Evolutionary conservation across 2,113 vertebrate species (phyloP).

Genomic region (Camelus dromedarius): DNA sequence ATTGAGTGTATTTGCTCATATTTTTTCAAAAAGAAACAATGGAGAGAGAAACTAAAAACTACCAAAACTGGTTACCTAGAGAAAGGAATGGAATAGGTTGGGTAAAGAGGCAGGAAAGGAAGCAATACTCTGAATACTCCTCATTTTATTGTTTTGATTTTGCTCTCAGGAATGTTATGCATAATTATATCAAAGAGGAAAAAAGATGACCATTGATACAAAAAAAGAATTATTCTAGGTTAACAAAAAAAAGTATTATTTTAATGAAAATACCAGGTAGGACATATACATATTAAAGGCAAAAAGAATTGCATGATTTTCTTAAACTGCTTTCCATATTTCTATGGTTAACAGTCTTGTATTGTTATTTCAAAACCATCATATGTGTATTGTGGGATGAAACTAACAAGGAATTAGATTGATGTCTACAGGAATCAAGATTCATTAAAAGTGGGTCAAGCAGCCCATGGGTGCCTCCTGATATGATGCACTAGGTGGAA

Average conservation of each 20-base stretch:
- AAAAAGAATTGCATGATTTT: slow-evolving; percentile 22
- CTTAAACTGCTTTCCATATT: neutral
- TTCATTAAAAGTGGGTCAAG: slow-evolving; percentile 8
- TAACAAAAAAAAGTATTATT: neutral
- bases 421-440: neutral
- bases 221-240: neutral
- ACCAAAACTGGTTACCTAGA: neutral
- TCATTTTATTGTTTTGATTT: slow-evolving; percentile 21
- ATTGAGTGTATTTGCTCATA: neutral
- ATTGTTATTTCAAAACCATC: neutral
- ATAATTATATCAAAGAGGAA: slow-evolving; percentile 21
- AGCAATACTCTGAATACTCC: neutral
- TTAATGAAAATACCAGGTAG: neutral
- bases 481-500: neutral
- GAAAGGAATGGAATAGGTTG: neutral
- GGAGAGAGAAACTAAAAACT: neutral
- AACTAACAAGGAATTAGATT: neutral
- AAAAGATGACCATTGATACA: neutral
- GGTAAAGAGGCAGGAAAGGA: neutral
- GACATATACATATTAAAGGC: neutral
- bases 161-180: neutral
- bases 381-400: neutral
- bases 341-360: neutral
- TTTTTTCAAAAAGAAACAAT: slow-evolving; percentile 41
- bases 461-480: neutral